Evolutionary conservation across 30 jellyfish, hydroid and myxozoan species (phyloP), one percentile per base, ranked within the genome.

Genomic region (Aurelia sp.): DNA sequence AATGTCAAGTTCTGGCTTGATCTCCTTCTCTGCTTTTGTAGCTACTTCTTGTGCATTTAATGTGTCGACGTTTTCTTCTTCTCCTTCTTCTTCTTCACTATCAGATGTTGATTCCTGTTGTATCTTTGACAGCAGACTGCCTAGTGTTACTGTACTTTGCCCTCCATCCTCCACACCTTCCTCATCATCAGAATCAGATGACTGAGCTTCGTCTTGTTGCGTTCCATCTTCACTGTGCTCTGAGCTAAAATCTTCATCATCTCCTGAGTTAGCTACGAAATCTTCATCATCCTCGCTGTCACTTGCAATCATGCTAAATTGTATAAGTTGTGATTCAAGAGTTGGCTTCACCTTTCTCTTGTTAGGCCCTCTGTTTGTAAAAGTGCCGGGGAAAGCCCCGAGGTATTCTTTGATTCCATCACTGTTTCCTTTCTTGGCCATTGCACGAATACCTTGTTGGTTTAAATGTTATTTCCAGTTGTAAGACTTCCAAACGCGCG

Each of bases 261-360:
- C 93, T 35, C 73, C 93, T 17, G 93, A 84, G 22, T 53, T 70
- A 8, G 91, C 92, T 16, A 71, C 87, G 64, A 86, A 94, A 66
- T 94, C 99, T 68, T 94, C 99, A 79, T 94, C 99, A 35, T 93
- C 98, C 68, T 94, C 99, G 76, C 97, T 89, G 83, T 94, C 99
- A 76, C 95, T 73, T 19, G 59, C 92, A 81, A 84, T 93, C n/a
- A 90, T 69, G 27, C 92, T 73, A 73, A 94, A 94, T 63, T 94
- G 90, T 57, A 88, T 33, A 66, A 84, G 78, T 89, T 84, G 94
- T 17, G 94, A 62, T 67, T 94, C 92, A 19, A 76, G 79, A 4
- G 96, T 90, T 17, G 87, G 86, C 69, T 90, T 91, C 19, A 94
- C 84, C 59, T 79, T 84, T 44, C 99, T 75, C 73, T 94, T 94